phyloP scores from a whole-genome alignment of 2,113 vertebrate genomes.

The Nesogale talazaci region DNA sequence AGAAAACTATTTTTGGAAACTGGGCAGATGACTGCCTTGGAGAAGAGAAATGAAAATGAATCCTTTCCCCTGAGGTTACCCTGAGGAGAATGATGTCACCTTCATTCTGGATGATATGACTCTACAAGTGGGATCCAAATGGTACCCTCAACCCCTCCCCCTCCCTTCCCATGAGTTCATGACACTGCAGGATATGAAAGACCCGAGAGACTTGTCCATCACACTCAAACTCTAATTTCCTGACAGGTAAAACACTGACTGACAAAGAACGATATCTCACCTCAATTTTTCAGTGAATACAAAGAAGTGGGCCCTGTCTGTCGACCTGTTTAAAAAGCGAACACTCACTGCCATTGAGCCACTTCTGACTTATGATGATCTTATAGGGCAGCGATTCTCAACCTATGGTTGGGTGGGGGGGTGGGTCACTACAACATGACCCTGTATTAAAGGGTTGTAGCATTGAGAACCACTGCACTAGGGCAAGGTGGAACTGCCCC shows the following conservation, averaged over 20 bases:
- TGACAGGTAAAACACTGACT: constrained; percentile 14
- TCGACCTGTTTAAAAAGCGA: constrained; percentile 25
- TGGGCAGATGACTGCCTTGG: background rate
- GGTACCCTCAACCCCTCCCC: background rate
- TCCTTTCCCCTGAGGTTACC: background rate
- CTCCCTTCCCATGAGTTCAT: background rate
- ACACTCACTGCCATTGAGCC: too few species aligned
- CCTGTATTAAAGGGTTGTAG: too few species aligned
- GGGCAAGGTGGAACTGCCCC: too few species aligned
- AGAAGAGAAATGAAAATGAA: background rate
- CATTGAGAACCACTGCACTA: too few species aligned
- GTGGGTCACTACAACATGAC: too few species aligned
- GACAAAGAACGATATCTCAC: constrained; percentile 17
- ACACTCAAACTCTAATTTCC: constrained; percentile 44
- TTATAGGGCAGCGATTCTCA: too few species aligned
- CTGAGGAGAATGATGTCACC: background rate
- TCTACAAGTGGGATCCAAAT: background rate
- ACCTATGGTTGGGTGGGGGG: too few species aligned
- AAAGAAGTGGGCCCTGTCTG: constrained; percentile 51
- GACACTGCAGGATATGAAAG: background rate
- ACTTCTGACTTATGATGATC: too few species aligned
- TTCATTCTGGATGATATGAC: background rate
- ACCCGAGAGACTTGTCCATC: constrained; percentile 19
- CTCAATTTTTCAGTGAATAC: constrained; percentile 67
- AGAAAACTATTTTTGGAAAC: background rate